Evolutionary conservation across 2,113 vertebrate genomes (phyloP).

Genomic region (Athene cunicularia): DNA sequence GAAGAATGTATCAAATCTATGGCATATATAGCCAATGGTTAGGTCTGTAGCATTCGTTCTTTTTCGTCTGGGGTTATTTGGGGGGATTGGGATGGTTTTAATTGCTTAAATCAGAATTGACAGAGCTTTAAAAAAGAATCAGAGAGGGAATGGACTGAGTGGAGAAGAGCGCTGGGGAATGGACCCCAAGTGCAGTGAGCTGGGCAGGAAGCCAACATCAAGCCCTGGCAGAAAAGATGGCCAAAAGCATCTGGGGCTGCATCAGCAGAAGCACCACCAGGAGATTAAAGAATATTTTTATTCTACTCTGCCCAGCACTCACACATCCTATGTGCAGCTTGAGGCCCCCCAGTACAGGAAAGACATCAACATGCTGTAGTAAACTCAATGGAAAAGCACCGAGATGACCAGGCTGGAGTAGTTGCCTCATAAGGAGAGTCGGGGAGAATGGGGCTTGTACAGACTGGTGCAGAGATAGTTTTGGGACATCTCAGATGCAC

Average conservation of each 20-base stretch:
- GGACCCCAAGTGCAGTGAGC: rapidly evolving
- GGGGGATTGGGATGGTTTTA: neutral
- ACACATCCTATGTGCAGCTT: neutral
- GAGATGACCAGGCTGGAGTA: neutral
- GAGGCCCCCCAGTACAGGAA: neutral
- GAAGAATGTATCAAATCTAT: neutral
- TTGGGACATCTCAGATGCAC: neutral
- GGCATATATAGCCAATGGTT: neutral
- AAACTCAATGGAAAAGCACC: neutral
- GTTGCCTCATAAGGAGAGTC: rapidly evolving
- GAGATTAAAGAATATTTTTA: neutral
- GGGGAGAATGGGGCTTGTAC: neutral
- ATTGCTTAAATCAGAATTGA: neutral
- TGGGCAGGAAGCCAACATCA: neutral
- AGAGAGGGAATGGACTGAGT: neutral
- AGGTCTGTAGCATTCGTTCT: neutral
- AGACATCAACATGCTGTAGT: neutral
- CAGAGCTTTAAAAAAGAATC: neutral
- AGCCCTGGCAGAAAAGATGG: neutral
- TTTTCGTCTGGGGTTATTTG: rapidly evolving
- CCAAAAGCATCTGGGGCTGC: neutral
- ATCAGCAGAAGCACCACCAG: neutral
- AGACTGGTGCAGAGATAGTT: neutral
- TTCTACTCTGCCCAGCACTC: neutral
- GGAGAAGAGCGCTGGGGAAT: neutral